phyloP scores from a whole-genome alignment of 2,888 invertebrate genomes.

The Agriopis aurantiaria region DNA sequence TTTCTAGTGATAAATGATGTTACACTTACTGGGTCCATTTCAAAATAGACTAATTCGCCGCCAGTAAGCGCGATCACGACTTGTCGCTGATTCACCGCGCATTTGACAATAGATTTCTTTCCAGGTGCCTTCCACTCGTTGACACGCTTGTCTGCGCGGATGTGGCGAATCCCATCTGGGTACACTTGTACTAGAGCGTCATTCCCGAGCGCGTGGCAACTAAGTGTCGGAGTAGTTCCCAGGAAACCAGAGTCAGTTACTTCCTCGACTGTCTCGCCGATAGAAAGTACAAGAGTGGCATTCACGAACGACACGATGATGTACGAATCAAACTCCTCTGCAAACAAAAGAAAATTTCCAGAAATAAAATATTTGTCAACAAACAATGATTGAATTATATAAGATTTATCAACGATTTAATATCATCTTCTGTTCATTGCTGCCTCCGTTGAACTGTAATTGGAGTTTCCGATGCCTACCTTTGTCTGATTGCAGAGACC shows the following conservation, averaged over 20 bases:
- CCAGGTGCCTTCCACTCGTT: slow-evolving; percentile 99
- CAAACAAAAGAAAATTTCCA: slow-evolving; percentile 86
- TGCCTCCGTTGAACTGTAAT: slow-evolving; percentile 64
- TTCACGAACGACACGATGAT: slow-evolving; percentile 99
- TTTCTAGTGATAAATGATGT: slow-evolving; percentile 11
- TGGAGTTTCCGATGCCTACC: slow-evolving; percentile 76
- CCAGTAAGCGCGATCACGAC: slow-evolving; percentile 99
- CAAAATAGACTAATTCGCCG: slow-evolving; percentile 99
- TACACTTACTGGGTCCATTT: slow-evolving; percentile 98
- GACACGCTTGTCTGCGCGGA: slow-evolving; percentile 98
- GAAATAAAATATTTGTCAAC: slow-evolving; percentile 53
- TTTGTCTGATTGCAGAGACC: slow-evolving; percentile 69
- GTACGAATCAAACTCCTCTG: slow-evolving; percentile 99
- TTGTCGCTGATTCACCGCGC: slow-evolving; percentile 99
- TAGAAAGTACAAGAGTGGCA: slow-evolving; percentile 99
- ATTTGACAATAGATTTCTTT: slow-evolving; percentile 98
- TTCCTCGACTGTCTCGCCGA: slow-evolving; percentile 99
- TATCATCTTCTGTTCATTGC: slow-evolving; percentile 58
- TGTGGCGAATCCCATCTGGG: slow-evolving; percentile 99
- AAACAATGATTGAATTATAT: slow-evolving; percentile 46
- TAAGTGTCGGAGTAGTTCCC: slow-evolving; percentile 99
- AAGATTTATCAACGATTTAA: slow-evolving; percentile 51
- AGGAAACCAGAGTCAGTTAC: slow-evolving; percentile 99
- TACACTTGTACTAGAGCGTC: slow-evolving; percentile 99
- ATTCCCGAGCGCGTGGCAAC: slow-evolving; percentile 98